Conservation (phyloP, 2,888 invertebrate species). For the Machimus rusticus region DNA sequence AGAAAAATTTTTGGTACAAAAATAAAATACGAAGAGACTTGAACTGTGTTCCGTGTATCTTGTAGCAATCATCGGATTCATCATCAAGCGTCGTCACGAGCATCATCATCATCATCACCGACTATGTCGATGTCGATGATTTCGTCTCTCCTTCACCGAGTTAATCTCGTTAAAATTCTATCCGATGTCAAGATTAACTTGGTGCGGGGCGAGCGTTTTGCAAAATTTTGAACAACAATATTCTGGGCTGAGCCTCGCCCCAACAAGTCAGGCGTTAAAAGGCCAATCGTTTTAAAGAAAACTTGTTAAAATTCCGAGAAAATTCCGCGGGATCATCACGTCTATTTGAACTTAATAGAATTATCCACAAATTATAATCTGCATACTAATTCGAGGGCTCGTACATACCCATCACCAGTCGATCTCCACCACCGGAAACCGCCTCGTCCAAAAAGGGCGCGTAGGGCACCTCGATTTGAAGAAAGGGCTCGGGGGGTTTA, state of each 20-base stretch:
- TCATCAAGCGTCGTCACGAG: not conserved
- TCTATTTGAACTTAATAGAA: slow-evolving; percentile 40
- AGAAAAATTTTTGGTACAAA: not conserved
- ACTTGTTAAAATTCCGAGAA: slow-evolving; percentile 37
- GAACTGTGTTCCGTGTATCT: not conserved
- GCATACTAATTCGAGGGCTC: slow-evolving; percentile 24
- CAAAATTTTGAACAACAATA: slow-evolving; percentile 9
- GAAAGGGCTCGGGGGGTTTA: not conserved
- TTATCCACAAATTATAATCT: slow-evolving; percentile 39
- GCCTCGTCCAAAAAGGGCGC: not conserved
- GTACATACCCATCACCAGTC: not conserved
- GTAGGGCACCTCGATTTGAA: not conserved
- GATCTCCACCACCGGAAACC: not conserved
- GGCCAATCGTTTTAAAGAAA: slow-evolving; percentile 30
- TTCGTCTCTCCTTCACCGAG: not conserved
- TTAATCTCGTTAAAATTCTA: slow-evolving; percentile 35
- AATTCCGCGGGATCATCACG: slow-evolving; percentile 37
- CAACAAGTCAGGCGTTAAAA: slow-evolving; percentile 33
- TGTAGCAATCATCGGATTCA: not conserved
- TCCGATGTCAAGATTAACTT: slow-evolving; percentile 18
- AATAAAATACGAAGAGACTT: not conserved
- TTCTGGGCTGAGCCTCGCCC: not conserved
- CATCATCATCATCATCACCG: not conserved
- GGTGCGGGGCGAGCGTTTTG: not conserved
- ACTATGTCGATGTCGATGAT: not conserved